Base-by-base conservation (phyloP, 2,888 invertebrate species). In the Oligia strigilis region DNA sequence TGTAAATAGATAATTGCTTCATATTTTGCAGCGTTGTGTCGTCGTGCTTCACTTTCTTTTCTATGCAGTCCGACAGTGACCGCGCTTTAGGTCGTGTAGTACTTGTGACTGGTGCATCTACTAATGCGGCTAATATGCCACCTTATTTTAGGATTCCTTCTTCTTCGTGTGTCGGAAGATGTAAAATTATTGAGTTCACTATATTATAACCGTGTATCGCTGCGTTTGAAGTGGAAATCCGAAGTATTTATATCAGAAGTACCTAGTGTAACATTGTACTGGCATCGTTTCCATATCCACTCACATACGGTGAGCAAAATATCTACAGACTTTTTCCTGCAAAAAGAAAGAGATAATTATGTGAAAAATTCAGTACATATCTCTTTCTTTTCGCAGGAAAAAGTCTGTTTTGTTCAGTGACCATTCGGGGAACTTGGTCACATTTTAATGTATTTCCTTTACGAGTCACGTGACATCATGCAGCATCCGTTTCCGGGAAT, bases 191-290 rank as follows among this genome's bases (percentile, higher is more conserved):
- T 46, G 14, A 69, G 8, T 40, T 80, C n/a, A 69, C 19, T 69
- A 5, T 67, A 70, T 43, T 70, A 14, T 23, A 40, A 17, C 62
- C 55, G 55, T 73, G 11, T 58, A 73, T 49, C 13, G 5, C 29
- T 0, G 49, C 36, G 4, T 73, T 77, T 70, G 58, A 77, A 77
- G 60, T 82, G 58, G 55, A 80, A 49, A 49, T 80, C 19, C 1
- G 43, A 65, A 60, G 36, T 77, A 82, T 82, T 73, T 60, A 77
- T 77, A 73, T 73, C 72, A 43, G 49, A 58, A 79, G 17, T 36
- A 71, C 58, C 23, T 23, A 55, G n/a, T 49, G 23, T 29, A 40
- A 58, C 36, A 58, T 29, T 58, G 17, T 65, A 78, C 52, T 79
- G 40, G 40, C 79, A 36, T 40, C 49, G 0, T 29, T 71, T 58